phyloP scores from a whole-genome alignment of 1,140 invertebrate genomes.

The Caenorhabditis remanei region DNA sequence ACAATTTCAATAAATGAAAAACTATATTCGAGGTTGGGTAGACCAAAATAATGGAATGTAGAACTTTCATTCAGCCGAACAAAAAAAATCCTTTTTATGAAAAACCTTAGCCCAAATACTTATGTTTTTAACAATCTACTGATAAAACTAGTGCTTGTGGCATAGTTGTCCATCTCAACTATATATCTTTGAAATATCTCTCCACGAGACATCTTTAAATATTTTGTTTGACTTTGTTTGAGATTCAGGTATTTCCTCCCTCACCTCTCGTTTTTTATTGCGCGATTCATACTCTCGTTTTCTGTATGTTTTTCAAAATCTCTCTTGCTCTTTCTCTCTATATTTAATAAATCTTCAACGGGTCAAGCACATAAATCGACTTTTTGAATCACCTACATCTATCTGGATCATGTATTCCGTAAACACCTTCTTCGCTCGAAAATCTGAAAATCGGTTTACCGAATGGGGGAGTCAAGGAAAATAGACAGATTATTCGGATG shows the following conservation, averaged over 20 bases:
- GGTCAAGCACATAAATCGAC: conserved; percentile 14
- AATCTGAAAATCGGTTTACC: not conserved
- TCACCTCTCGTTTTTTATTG: not conserved
- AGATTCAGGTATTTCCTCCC: conserved; percentile 13
- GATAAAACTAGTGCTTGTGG: not conserved
- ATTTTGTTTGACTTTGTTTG: conserved; percentile 42
- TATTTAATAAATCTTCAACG: too few species aligned
- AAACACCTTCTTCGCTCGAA: not conserved
- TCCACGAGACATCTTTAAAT: not conserved
- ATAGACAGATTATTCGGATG: not conserved
- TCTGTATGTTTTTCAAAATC: conserved; percentile 38
- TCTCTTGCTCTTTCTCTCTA: not conserved
- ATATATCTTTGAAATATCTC: not conserved
- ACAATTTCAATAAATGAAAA: too few species aligned
- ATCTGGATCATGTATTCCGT: not conserved
- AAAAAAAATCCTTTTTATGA: not conserved
- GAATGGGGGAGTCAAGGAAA: not conserved
- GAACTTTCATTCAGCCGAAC: not conserved
- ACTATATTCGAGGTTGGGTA: too few species aligned
- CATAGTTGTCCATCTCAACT: not conserved
- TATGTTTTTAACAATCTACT: not conserved
- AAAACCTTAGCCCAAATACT: not conserved
- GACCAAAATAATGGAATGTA: too few species aligned
- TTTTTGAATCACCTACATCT: too few species aligned
- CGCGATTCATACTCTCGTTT: conserved; percentile 29